Evolutionary conservation across 2,113 vertebrate species (phyloP).

Genomic region (Corydoras maculifer): DNA sequence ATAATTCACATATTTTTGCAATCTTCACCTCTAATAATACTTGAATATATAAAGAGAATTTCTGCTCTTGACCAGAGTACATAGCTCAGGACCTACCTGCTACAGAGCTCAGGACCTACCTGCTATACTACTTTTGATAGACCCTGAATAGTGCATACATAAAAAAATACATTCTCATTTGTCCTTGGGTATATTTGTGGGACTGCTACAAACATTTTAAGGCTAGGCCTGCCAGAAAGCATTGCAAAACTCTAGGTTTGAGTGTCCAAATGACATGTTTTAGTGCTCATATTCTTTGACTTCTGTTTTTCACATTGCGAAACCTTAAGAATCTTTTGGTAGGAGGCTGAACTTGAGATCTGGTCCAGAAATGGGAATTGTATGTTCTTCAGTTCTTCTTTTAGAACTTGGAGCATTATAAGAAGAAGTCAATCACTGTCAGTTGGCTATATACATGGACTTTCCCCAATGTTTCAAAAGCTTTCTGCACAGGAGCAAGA

Average conservation of each 20-base stretch:
- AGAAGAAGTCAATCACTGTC: conserved; percentile 45
- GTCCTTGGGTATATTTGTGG: conserved; percentile 51
- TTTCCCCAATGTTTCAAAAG: conserved; percentile 39
- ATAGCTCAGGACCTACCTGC: too few species aligned
- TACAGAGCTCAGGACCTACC: too few species aligned
- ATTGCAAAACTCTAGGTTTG: conserved; percentile 33
- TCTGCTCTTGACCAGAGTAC: too few species aligned
- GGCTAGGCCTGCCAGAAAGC: conserved; percentile 25
- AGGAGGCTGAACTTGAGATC: conserved; percentile 46
- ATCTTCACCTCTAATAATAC: too few species aligned
- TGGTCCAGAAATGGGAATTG: conserved; percentile 37
- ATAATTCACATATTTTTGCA: too few species aligned
- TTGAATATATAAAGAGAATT: too few species aligned
- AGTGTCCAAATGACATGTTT: conserved; percentile 45
- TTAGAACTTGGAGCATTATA: conserved; percentile 44
- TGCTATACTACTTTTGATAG: too few species aligned
- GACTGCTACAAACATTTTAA: conserved; percentile 41
- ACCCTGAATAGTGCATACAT: conserved; percentile 48
- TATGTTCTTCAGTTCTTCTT: conserved; percentile 43
- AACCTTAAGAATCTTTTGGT: conserved; percentile 39
- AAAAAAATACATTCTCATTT: conserved; percentile 30
- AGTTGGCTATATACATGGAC: conserved; percentile 34
- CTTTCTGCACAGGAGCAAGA: conserved; percentile 17
- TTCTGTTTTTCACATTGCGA: conserved; percentile 56
- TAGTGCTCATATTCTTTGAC: conserved; percentile 37